Evolutionary conservation across 2,888 invertebrate genomes (phyloP), one percentile per base, ranked within the genome.

Genomic region (Pristionchus exspectatus): DNA sequence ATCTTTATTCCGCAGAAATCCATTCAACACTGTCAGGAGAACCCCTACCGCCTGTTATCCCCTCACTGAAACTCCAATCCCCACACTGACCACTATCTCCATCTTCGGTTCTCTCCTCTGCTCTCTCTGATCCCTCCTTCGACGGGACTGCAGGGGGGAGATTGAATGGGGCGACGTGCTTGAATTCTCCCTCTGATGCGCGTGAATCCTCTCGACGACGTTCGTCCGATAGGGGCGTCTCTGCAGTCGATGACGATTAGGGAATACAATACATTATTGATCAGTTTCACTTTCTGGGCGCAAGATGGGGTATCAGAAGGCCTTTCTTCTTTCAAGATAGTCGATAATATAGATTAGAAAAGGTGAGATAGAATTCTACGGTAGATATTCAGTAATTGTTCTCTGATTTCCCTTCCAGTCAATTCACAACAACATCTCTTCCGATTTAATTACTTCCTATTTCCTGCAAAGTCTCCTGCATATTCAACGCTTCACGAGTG

Each of bases 151-250:
- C 81, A 14, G 81, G 81, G 0, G 81, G 81, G 24, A 27, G 81
- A 81, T 81, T 50, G 81, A 85, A 85, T 4, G 84, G 84, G 10
- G 84, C 74, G 56, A 88, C 74, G 54, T 88, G 88, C 54, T 66
- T 56, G 89, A 89, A 89, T 72, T 91, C 91, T 44, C 91, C 91
- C 30, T 90, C 89, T 24, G 90, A 90, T 21, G 90, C 88, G 1
- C 88, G 81, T 3, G 90, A 91, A 27, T 90, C 90, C 38, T 91
- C 91, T 21, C 91, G 88, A 38, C 88, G 88, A n/a, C 90, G 87
- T 14, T 74, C 89, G 27, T 91, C 91, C 10, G 88, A 85, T 72
- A 91, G 63, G 21, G 91, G 91, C 14, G 84, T 69, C 27, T 66
- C 90, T 90, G 87, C 1, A 84, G 18, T 81, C 21, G 33, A 50